These are phyloP conservation scores for Scomberomorus guttatus DNA, from an alignment of 2,797 vertebrate genomes.

Conservation along the genomic window DNA sequence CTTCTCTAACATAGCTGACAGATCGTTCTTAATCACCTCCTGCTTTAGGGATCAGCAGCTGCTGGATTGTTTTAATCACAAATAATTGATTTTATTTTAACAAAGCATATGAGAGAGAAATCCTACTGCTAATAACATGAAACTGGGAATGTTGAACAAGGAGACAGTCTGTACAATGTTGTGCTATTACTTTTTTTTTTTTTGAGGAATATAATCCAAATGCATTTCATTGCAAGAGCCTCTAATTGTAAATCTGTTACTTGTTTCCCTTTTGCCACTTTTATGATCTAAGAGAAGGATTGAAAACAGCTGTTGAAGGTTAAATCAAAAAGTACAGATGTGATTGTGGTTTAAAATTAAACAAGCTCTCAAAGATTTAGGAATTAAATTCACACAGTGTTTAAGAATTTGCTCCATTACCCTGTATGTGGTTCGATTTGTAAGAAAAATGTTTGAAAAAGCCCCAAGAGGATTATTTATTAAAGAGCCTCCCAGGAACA, in stretches of 20 bases:
- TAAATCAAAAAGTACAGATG: constrained; percentile 1
- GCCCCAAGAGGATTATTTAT: constrained; percentile 26
- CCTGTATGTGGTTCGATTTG: constrained; percentile 6
- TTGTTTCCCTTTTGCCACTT: constrained; percentile 10
- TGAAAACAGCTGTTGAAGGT: constrained; percentile 12
- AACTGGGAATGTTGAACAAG: constrained; percentile 48
- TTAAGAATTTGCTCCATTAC: constrained; percentile 8
- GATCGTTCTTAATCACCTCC: constrained; percentile 77
- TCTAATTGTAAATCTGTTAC: constrained; percentile 30
- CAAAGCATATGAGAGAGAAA: constrained; percentile 61
- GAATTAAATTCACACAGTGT: background rate
- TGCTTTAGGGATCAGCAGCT: constrained; percentile 66
- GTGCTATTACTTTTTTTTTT: background rate
- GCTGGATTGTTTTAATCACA: constrained; percentile 78
- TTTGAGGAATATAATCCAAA: constrained; percentile 29
- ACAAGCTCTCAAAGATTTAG: constrained; percentile 18
- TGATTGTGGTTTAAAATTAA: background rate
- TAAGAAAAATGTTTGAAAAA: constrained; percentile 20
- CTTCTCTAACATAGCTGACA: constrained; percentile 63
- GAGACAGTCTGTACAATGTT: constrained; percentile 33
- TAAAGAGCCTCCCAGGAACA: constrained; percentile 33
- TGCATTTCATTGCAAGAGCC: background rate
- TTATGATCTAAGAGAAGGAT: constrained; percentile 23
- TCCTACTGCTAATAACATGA: constrained; percentile 53
- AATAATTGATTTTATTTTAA: constrained; percentile 80